Evolutionary conservation across 2,797 vertebrate species (phyloP), one percentile per base, ranked within the genome.

Genomic region (Lophius americanus): DNA sequence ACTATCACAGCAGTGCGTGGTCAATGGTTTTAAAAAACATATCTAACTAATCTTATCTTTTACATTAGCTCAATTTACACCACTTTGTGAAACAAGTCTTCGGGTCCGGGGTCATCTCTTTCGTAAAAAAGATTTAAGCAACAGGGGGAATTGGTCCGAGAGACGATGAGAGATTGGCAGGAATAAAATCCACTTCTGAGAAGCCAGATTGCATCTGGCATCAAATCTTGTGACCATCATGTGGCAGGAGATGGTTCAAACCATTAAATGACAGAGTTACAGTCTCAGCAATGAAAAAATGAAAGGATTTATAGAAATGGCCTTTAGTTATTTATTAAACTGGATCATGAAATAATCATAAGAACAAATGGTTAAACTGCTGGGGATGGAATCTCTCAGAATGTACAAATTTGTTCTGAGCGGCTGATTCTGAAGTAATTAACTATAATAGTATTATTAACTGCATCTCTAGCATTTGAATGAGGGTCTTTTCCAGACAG

Each of bases 171-270:
- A 23, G 23, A 23, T 23, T 23, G 23, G 23, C 68, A 83, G 80
- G 82, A 89, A 79, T 85, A 82, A 78, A 89, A 81, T 61, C 57
- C 59, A 62, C 68, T 75, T 48, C 46, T 62, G 57, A 72, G 66
- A 68, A 68, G 60, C 68, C 51, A 75, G 57, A 70, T 50, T 53
- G 71, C 60, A 46, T 56, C 76, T 79, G 78, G 78, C 71, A 84
- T 68, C 71, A 60, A 57, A 84, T 74, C 91, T 91, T 85, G 89
- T 93, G 91, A 92, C 90, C 79, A 80, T 92, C 92, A 93, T 89
- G 89, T 86, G 90, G 73, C 70, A 36, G 56, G 49, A 65, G 64
- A 51, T 5, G 8, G 47, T 75, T 74, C 51, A 70, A 75, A 72
- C 50, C 54, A 73, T 76, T 64, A 81, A 76, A 75, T 58, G 51